A percentile compares a stretch with the other conserved stretches of the same genome.
phyloP scores from a whole-genome alignment of 1,140 invertebrate species.

The Campoletis sonorensis region DNA sequence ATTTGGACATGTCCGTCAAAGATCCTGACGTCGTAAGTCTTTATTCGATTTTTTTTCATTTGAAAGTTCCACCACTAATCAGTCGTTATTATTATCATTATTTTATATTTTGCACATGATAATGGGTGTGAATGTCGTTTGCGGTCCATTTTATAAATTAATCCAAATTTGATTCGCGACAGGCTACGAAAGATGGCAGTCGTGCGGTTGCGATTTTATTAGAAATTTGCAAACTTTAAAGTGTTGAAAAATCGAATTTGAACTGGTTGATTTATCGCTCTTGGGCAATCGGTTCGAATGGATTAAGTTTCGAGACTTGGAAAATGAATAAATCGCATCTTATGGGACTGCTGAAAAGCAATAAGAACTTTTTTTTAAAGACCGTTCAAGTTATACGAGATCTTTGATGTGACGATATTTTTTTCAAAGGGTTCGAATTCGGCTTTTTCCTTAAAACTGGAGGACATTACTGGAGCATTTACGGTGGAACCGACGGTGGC shows the following conservation, averaged over 20 bases:
- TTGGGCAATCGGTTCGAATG: neutral
- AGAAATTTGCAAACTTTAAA: too few species aligned
- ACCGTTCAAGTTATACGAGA: neutral
- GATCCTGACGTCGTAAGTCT: conserved; percentile 89
- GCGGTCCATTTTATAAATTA: too few species aligned
- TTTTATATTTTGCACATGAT: too few species aligned
- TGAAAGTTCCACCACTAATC: too few species aligned
- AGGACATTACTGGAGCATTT: conserved; percentile 89
- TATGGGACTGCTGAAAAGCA: neutral
- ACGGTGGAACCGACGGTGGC: conserved; percentile 88
- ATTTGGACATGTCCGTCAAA: conserved; percentile 90
- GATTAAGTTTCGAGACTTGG: neutral
- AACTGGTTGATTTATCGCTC: too few species aligned
- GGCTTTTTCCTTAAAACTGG: conserved; percentile 85
- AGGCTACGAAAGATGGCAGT: too few species aligned
- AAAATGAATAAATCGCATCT: conserved; percentile 9
- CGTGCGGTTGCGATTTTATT: too few species aligned
- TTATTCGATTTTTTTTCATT: neutral
- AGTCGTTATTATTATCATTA: too few species aligned
- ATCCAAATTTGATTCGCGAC: too few species aligned
- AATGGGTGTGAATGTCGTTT: too few species aligned
- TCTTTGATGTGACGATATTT: neutral
- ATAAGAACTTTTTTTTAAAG: neutral
- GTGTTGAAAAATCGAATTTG: too few species aligned
- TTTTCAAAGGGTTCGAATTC: conserved; percentile 83